These are phyloP conservation scores for Nerophis ophidion DNA, from an alignment of 2,113 vertebrate genomes.

Conservation along the genomic window DNA sequence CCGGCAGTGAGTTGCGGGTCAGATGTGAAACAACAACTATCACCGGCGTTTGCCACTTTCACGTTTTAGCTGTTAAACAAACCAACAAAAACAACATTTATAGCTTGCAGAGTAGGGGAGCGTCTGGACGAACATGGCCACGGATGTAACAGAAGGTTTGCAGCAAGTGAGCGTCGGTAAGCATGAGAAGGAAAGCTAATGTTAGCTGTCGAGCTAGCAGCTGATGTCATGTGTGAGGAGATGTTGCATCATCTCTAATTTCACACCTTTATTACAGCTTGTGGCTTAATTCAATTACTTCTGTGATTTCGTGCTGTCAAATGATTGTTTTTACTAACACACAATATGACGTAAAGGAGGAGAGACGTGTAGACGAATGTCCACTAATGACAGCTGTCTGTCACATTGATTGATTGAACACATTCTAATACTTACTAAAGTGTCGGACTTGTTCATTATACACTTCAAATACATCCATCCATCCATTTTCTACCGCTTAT, in stretches of 20 bases:
- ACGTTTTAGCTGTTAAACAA: neutral
- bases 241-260: slow-evolving; percentile 46
- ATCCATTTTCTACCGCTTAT: too few relatives aligned
- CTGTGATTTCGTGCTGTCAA: accelerated
- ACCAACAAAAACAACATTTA: too few relatives aligned
- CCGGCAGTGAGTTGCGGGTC: too few relatives aligned
- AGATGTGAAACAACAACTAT: neutral
- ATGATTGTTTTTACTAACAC: too few relatives aligned
- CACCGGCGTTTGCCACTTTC: neutral
- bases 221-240: slow-evolving; percentile 17
- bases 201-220: slow-evolving; percentile 5
- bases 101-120: neutral
- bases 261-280: neutral
- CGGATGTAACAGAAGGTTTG: slow-evolving; percentile 42
- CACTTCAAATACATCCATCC: too few relatives aligned
- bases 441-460: neutral
- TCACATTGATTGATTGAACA: too few relatives aligned
- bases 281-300: accelerated
- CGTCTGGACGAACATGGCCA: slow-evolving; percentile 47
- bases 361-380: neutral
- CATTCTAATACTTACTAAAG: neutral
- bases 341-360: neutral
- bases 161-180: slow-evolving; percentile 63
- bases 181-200: slow-evolving; percentile 3
- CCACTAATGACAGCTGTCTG: neutral